phyloP scores from a whole-genome alignment of 2,797 vertebrate genomes.

The Takifugu rubripes region DNA sequence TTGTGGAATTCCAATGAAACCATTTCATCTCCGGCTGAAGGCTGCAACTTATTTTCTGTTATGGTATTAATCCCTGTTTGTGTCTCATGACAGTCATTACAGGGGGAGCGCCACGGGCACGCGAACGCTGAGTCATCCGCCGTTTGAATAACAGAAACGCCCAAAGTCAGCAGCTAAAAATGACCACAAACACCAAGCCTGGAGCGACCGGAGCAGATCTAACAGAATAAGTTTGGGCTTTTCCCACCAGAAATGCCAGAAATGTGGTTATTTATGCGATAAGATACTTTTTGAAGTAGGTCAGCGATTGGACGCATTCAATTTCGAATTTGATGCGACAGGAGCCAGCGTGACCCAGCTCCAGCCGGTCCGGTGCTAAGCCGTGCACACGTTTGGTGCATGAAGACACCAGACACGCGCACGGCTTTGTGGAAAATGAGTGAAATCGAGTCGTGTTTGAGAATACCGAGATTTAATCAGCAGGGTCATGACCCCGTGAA shows the following conservation, averaged over 20 bases:
- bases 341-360: constrained; percentile 32
- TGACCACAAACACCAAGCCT: not conserved
- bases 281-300: constrained; percentile 47
- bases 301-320: constrained; percentile 43
- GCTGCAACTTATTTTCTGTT: constrained; percentile 29
- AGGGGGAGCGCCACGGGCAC: constrained; percentile 9
- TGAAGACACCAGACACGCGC: not conserved
- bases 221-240: not conserved
- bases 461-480: too few relatives aligned
- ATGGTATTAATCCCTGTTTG: constrained; percentile 6
- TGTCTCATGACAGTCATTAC: constrained; percentile 28
- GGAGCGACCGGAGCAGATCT: constrained; percentile 4
- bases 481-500: too few relatives aligned
- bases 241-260: constrained; percentile 13
- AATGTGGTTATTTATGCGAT: constrained; percentile 45
- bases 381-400: constrained; percentile 2
- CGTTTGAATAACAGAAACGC: constrained; percentile 1
- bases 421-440: constrained; percentile 7
- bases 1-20: constrained; percentile 31
- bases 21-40: constrained; percentile 24
- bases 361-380: constrained; percentile 29
- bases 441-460: constrained; percentile 3
- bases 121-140: constrained; percentile 10
- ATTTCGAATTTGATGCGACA: constrained; percentile 41
- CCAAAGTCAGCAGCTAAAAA: not conserved